Conservation (phyloP, 2,888 invertebrate genomes). For the Diaperis boleti region DNA sequence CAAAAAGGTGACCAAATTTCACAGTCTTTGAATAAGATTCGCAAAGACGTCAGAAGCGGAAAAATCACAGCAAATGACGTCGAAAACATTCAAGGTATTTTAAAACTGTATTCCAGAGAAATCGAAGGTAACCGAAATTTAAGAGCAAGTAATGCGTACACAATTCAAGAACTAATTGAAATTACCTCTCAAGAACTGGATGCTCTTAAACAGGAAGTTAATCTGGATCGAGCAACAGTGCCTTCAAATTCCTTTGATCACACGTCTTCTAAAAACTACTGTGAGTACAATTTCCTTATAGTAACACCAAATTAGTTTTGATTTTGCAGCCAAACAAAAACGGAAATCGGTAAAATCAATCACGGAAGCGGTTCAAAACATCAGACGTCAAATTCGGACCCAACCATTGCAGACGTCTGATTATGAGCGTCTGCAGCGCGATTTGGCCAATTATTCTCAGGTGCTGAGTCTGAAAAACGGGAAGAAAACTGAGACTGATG, state of each 20-base stretch:
- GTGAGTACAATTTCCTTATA: slow-evolving; percentile 1
- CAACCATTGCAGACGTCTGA: slow-evolving; percentile 38
- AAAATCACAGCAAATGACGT: slow-evolving; percentile 22
- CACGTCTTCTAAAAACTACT: slow-evolving; percentile 5
- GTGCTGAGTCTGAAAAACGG: slow-evolving; percentile 47
- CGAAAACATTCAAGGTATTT: not conserved
- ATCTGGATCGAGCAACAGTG: slow-evolving; percentile 6
- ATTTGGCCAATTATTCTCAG: slow-evolving; percentile 45
- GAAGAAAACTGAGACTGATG: slow-evolving; percentile 46
- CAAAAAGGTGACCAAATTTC: slow-evolving; percentile 14
- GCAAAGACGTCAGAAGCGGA: slow-evolving; percentile 11
- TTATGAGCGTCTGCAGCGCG: slow-evolving; percentile 33
- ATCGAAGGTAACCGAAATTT: not conserved
- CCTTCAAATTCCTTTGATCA: slow-evolving; percentile 17
- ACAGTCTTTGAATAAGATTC: slow-evolving; percentile 6
- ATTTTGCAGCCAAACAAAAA: slow-evolving; percentile 19
- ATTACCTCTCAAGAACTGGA: slow-evolving; percentile 17
- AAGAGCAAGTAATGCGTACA: not conserved
- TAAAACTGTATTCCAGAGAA: not conserved
- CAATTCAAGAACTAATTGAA: slow-evolving; percentile 13
- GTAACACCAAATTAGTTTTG: not conserved
- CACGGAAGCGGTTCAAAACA: slow-evolving; percentile 45
- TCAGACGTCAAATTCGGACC: slow-evolving; percentile 45
- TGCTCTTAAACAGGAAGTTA: slow-evolving; percentile 16
- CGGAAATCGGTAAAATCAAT: slow-evolving; percentile 47